Base-by-base conservation (phyloP, 2,888 invertebrate species). In the Orchestes rusci region DNA sequence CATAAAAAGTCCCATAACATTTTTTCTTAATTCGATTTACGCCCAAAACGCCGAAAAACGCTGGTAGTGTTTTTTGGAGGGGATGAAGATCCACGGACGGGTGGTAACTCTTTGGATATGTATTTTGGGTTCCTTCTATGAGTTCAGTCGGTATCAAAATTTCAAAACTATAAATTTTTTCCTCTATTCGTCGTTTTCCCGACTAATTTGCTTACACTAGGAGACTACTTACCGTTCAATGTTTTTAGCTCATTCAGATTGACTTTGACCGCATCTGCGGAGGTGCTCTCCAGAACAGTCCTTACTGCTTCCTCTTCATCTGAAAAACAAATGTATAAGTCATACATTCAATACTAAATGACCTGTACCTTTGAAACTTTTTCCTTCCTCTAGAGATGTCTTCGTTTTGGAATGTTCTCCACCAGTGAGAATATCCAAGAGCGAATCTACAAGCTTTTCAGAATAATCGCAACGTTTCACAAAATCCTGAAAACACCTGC, bases 361-460 rank as follows among this genome's bases (percentile, higher is more conserved):
- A 23, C 15, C 3, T 37, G 2, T 19, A 48, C 48, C 48, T 31
- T 73, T 72, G 37, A 80, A 70, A 45, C 74, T 73, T 54, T 80
- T 76, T 51, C 79, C 76, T 53, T 84, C 84, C 42, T 82, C 82
- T 30, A 89, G 70, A 17, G 77, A 69, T 54, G 77, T 76, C 58
- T 84, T 79, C 0, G 86, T 80, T 64, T 82, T 82, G 42, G 80
- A 75, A 62, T 92, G 91, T 62, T 91, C 87, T 0, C 89, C 88
- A 51, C 82, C 80, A 0, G 91, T 92, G 33, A 92, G 70, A 8
- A 84, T 74, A 61, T 92, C 89, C 51, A 92, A 68, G 28, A 92
- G 66, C 56, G 84, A 82, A 60, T 89, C 90, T 2, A 90, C 90
- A 72, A 85, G 76, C 50, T 76, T 75, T 39, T 84, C 72, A 1